phyloP scores from a whole-genome alignment of 1,140 invertebrate species.

The Ridgeia piscesae region DNA sequence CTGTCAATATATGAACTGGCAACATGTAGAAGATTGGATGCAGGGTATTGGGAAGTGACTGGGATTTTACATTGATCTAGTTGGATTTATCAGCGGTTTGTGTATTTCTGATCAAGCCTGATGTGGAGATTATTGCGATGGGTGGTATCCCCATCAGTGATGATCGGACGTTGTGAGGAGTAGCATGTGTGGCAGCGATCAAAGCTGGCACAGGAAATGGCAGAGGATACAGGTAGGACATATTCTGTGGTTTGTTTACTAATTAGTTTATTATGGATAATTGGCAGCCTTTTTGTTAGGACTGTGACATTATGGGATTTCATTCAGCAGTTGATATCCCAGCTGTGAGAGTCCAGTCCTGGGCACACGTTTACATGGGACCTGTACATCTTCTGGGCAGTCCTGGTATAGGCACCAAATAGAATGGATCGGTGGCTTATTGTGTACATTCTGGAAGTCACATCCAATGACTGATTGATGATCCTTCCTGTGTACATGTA shows the following conservation, averaged over 20 bases:
- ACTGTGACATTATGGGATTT: too few relatives aligned
- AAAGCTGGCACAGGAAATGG: not conserved
- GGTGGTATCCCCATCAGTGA: not conserved
- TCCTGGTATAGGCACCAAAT: too few relatives aligned
- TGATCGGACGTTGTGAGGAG: not conserved
- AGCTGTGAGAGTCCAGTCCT: too few relatives aligned
- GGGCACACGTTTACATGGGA: too few relatives aligned
- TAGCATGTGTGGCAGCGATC: not conserved
- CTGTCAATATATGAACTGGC: not conserved
- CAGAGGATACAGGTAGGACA: not conserved
- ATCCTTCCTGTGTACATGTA: not conserved
- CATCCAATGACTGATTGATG: too few relatives aligned
- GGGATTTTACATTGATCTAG: not conserved
- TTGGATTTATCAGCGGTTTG: not conserved
- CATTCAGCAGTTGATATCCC: too few relatives aligned
- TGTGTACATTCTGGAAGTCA: too few relatives aligned
- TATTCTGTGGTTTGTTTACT: not conserved
- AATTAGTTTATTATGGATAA: too few relatives aligned
- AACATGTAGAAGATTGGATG: not conserved
- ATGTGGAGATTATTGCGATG: not conserved
- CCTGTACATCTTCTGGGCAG: too few relatives aligned
- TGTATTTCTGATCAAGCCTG: not conserved
- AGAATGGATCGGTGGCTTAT: too few relatives aligned
- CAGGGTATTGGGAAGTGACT: not conserved
- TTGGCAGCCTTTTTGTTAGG: too few relatives aligned